Base-by-base conservation (phyloP, 2,797 vertebrate species). In the Saxicola maurus region DNA sequence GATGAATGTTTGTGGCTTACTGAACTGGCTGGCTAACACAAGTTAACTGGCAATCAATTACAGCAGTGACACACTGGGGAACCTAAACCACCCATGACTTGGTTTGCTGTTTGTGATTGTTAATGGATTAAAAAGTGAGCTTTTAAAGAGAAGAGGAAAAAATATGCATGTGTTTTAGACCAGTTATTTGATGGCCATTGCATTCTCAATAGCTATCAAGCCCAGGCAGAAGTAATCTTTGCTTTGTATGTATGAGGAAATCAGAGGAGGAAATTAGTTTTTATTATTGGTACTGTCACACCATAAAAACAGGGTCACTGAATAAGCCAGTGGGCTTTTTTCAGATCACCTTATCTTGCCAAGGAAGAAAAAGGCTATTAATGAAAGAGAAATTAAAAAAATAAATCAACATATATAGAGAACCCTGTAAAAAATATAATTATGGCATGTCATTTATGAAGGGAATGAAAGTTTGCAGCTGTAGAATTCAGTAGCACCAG, bases 331-430 rank as follows among this genome's bases (percentile, higher is more conserved):
- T 64, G 77, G 74, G n/a, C 25, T 71, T 94, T 93, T 87, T 92
- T 73, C 57, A 81, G 81, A 88, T 91, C 87, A 87, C 48, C 79
- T 87, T 80, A 82, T 93, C 83, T 83, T 86, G 56, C 37, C 45
- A 71, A 73, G 64, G 64, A 94, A 92, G 80, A 64, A 87, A 93
- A 93, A 61, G 5, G 20, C 56, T 88, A 81, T 92, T 95, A 95
- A 94, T 94, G 53, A 93, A 92, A 76, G 37, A 77, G 53, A 78
- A 93, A 92, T 95, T 89, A 86, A 94, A 93, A 89, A 95, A 90
- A 85, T 57, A 95, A 91, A 95, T 91, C 74, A 94, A 28, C 79
- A 71, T 86, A 89, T 87, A 83, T 72, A 67, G 53, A 51, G 76
- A 91, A 75, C 19, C 77, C 40, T 83, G 49, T 75, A 89, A 92